Conservation (phyloP, 2,113 vertebrate genomes). For the Sterrhoptilus dennistouni region DNA sequence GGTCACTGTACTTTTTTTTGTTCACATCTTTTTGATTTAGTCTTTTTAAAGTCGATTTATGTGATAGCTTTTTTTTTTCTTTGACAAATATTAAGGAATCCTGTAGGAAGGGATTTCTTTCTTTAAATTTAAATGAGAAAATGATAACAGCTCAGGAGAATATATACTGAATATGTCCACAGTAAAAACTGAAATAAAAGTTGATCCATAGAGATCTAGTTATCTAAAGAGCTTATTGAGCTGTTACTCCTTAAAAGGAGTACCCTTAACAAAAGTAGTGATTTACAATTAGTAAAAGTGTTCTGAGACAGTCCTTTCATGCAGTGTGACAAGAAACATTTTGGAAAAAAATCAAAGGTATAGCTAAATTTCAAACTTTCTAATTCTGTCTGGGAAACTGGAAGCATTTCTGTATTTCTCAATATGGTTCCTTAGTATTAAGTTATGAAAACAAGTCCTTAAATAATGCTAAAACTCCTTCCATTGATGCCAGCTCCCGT, state of each 20-base stretch:
- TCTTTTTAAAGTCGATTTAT: neutral
- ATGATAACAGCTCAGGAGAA: neutral
- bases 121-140: neutral
- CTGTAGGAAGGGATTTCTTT: neutral
- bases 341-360: neutral
- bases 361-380: neutral
- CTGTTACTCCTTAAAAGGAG: slow-evolving; percentile 12
- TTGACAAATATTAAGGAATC: neutral
- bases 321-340: neutral
- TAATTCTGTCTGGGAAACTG: neutral
- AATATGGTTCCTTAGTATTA: neutral
- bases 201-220: neutral
- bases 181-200: neutral
- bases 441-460: neutral
- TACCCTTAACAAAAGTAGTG: neutral
- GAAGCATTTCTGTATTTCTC: neutral
- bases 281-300: neutral
- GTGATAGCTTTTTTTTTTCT: neutral
- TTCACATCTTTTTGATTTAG: neutral
- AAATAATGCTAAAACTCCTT: neutral
- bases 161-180: neutral
- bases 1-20: neutral
- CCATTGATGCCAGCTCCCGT: neutral
- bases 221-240: neutral
- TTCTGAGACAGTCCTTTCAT: neutral